Base-by-base conservation (phyloP, 2,797 vertebrate species). In the Leuciscus waleckii region DNA sequence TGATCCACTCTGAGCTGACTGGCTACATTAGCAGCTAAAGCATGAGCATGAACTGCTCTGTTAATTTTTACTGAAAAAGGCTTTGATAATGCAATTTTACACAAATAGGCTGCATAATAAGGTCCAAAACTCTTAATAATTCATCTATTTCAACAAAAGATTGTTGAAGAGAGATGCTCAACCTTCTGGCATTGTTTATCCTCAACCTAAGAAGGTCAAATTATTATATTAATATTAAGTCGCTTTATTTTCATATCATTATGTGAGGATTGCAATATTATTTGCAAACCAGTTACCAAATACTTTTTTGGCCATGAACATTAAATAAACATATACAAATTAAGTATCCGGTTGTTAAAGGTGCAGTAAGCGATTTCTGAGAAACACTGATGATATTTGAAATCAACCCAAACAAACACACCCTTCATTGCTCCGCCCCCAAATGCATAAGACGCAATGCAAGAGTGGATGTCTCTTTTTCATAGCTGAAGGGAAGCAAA, bases 1-100 rank as follows among this genome's bases (percentile, higher is more conserved):
- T 81, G 79, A 74, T 86, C 63, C 74, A 49, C 79, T 85, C 54
- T 58, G 46, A 79, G 84, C 63, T 76, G 82, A 79, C 54, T 78
- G 71, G 35, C 82, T 74, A 37, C 65, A 54, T 68, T 87, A 90
- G 80, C 70, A 46, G 54, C 68, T 84, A 46, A 75, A 39, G 19
- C 51, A 58, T 81, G 61, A 86, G 54, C 78, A 51, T 37, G 19
- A 75, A 41, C 41, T 67, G 41, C 41, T 67, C n/a, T 49, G 29
- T 29, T 29, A 29, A 29, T 29, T 70, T 43, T 29, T 56, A 51
- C 7, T 17, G 1, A 54, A 23, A 54, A 29, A 5, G 29, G 26
- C 23, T 81, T 54, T 49, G 32, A 54, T 39, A 63, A 29, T 77
- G 21, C 11, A 35, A 37, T 58, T 41, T 77, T 58, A 23, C 23